phyloP scores from a whole-genome alignment of 2,797 vertebrate species.

The Alosa sapidissima region DNA sequence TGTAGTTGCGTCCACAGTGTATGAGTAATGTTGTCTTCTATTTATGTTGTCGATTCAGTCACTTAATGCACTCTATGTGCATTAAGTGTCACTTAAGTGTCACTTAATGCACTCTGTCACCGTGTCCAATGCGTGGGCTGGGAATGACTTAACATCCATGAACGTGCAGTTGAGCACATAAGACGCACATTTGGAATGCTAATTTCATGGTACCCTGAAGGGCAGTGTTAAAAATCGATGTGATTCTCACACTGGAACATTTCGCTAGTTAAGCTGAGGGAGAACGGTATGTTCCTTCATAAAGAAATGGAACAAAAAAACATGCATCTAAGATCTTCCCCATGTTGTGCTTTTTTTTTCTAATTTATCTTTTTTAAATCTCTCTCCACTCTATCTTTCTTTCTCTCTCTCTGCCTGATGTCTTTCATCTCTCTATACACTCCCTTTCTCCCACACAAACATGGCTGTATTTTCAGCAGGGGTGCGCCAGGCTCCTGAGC shows the following conservation, averaged over 20 bases:
- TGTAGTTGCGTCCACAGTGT: neutral
- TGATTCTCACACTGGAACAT: constrained; percentile 19
- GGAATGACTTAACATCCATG: constrained; percentile 10
- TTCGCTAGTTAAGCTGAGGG: neutral
- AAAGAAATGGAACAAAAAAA: neutral
- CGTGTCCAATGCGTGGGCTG: neutral
- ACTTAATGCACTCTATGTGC: constrained; percentile 3
- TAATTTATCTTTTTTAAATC: neutral
- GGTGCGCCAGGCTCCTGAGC: neutral
- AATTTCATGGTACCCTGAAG: constrained; percentile 21
- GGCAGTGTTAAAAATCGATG: constrained; percentile 20
- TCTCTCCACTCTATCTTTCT: constrained; percentile 2
- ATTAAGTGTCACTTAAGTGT: constrained; percentile 15
- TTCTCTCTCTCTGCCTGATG: constrained; percentile 1
- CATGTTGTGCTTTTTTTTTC: neutral
- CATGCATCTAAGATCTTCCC: neutral
- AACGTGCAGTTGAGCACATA: neutral
- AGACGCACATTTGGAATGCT: constrained; percentile 14
- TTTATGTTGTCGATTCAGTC: neutral
- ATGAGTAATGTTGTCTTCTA: neutral
- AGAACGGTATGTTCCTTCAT: constrained; percentile 14
- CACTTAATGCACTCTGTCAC: constrained; percentile 4
- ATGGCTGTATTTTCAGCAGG: constrained; percentile 8
- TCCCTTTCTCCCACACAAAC: constrained; percentile 11
- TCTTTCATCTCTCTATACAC: constrained; percentile 2